Evolutionary conservation across 2,797 vertebrate genomes (phyloP), one percentile per base, ranked within the genome.

Genomic region (Synaphobranchus kaupii): DNA sequence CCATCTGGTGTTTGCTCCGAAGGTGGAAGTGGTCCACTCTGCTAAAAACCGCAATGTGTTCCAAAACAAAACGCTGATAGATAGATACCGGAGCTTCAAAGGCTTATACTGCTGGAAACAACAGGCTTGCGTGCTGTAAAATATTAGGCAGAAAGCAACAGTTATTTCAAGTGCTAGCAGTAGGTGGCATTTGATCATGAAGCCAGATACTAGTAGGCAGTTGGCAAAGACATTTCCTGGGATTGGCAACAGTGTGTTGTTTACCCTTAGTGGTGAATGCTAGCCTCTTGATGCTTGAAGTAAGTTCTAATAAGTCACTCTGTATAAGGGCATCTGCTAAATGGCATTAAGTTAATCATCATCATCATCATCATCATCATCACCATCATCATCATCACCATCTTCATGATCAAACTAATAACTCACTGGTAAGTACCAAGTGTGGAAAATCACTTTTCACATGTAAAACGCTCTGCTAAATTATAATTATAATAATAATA

Each of bases 141-240:
- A 83, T 60, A 83, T 73, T 87, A 83, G 80, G 85, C 39, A 44
- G 83, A 78, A 76, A 84, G 52, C 86, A 76, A 63, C 66, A 87
- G 83, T 44, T 48, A 84, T 73, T 47, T 84, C 66, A 84, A 84
- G 54, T 89, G 87, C 60, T 60, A 88, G 31, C 48, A 39, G 85
- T 92, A 92, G 93, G 92, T 91, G 88, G 90, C 92, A 94, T 94
- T 94, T 94, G 94, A 94, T 94, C 93, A 94, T 85, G 3, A 92
- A 90, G 89, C 52, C 81, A 91, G 20, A 86, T 60, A 87, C 56
- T 22, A 85, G 89, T 85, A 83, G 88, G 86, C 89, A 90, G 90
- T 85, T 91, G 88, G 87, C 87, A 87, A 86, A n/a, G 56, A 83
- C 89, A 87, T 84, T 88, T 68, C 63, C 66, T 9, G 25, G 63